These are phyloP conservation scores for Heteropelma amictum DNA, from an alignment of 2,888 invertebrate species.

Conservation along the genomic window DNA sequence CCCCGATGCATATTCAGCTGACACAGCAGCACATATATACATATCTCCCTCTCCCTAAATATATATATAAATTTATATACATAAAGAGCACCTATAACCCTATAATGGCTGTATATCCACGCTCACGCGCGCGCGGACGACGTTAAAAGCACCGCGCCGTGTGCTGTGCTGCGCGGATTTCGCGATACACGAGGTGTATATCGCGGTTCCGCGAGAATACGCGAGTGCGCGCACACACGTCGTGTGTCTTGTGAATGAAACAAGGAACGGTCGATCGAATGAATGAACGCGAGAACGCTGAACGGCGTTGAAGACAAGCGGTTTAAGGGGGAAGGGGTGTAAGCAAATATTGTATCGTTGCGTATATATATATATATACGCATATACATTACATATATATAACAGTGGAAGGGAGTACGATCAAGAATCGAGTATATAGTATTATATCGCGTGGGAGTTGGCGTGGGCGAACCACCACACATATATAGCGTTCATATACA, in stretches of 20 bases:
- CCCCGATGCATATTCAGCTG: no score
- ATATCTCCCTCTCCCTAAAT: no score
- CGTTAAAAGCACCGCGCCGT: neutral
- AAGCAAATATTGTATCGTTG: constrained; percentile 29
- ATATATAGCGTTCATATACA: constrained; percentile 6
- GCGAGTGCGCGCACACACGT: constrained; percentile 24
- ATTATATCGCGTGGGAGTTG: constrained; percentile 56
- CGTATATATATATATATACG: no score
- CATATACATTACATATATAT: no score
- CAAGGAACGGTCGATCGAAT: constrained; percentile 60
- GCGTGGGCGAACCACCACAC: constrained; percentile 60
- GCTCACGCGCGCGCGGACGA: neutral
- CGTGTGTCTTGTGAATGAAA: constrained; percentile 64
- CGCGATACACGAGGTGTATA: constrained; percentile 66
- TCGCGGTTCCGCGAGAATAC: constrained; percentile 49
- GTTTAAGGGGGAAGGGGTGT: constrained; percentile 34
- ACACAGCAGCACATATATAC: no score
- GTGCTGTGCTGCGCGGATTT: constrained; percentile 37
- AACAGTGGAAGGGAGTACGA: constrained; percentile 47
- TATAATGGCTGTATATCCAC: constrained; percentile 1
- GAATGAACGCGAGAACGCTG: constrained; percentile 66
- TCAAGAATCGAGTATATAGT: constrained; percentile 47
- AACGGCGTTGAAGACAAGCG: constrained; percentile 54
- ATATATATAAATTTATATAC: neutral
- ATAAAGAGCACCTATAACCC: constrained; percentile 12